A percentile compares a stretch with the other conserved stretches of the same genome.
These are phyloP conservation scores for Nomada lathburiana DNA, from an alignment of 2,888 invertebrate genomes.

Conservation along the genomic window DNA sequence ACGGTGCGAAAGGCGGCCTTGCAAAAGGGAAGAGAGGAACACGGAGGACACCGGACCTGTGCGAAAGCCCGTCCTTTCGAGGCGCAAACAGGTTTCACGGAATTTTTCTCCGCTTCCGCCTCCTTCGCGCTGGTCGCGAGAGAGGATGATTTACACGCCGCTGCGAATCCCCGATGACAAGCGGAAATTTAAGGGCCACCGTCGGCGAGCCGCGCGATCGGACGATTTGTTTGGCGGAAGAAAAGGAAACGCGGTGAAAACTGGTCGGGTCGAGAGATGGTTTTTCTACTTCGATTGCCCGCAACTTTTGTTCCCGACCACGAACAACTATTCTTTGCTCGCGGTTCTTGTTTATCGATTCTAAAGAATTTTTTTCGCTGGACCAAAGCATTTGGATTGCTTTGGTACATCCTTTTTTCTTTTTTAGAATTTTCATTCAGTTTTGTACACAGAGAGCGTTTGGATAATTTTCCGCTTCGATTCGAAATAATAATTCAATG, in stretches of 20 bases:
- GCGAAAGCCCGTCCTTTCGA: not conserved
- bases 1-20: not conserved
- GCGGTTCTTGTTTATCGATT: not conserved
- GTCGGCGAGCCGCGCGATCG: conserved; percentile 13
- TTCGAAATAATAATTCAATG: too few relatives aligned
- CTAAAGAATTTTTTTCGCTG: too few relatives aligned
- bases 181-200: conserved; percentile 40
- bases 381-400: too few relatives aligned
- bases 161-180: conserved; percentile 43
- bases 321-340: not conserved
- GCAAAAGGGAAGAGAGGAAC: not conserved
- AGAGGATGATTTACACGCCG: conserved; percentile 43
- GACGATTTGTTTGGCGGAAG: conserved; percentile 20
- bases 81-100: not conserved
- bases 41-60: not conserved
- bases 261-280: not conserved
- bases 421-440: not conserved
- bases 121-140: not conserved
- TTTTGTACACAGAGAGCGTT: too few relatives aligned
- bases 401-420: not conserved
- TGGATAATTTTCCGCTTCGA: too few relatives aligned
- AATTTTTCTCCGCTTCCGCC: conserved; percentile 36
- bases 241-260: conserved; percentile 3
- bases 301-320: not conserved
- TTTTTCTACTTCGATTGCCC: not conserved